Evolutionary conservation across 92 coral and sea anemone genomes (phyloP), one percentile per base, ranked within the genome.

Genomic region (Hydrozoanthus gracilis): DNA sequence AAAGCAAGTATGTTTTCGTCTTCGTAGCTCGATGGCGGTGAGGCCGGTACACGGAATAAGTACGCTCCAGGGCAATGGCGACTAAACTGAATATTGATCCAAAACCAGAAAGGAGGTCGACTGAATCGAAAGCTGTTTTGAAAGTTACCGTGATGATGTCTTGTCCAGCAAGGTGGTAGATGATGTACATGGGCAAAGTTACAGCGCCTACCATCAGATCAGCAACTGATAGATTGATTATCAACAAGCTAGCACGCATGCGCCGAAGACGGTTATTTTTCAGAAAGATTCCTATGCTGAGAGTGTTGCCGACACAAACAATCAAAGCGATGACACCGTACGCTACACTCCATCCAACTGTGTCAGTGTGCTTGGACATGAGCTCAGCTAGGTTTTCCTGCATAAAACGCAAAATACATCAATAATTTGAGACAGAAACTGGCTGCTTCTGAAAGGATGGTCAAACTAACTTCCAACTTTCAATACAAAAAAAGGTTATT

Each of bases 121-220:
- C 83, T 46, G 86, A 67, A n/a, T 79, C 84, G 48, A 79, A 79
- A 62, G 50, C 44, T 17, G 84, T n/a, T 45, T 10, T 79, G 17
- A 79, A 79, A 51, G 73, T 61, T 44, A 61, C 15, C 49, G 84
- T 79, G 5, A 60, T 58, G 44, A 62, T 20, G 52, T 61, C 17
- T 52, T 13, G 71, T 2, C 54, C 84, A 4, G 54, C 84, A 5
- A 79, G 71, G 45, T 82, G 91, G 73, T 75, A 71, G 3, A 83
- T 87, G 71, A 83, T 77, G 67, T 91, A 91, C 93, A 91, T 91
- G 4, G 93, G 93, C 13, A 91, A 68, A 49, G 88, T 79, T 3
- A 91, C 82, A 16, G 91, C 91, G 83, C 93, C 93, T 83, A 91
- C 93, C 62, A 91, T 86, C 44, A 91, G 89, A 91, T 91, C 93